Percentiles rank a stretch among this genome's conserved stretches.
phyloP scores from a whole-genome alignment of 2,888 invertebrate genomes.

The Reticulitermes lucifugus region DNA sequence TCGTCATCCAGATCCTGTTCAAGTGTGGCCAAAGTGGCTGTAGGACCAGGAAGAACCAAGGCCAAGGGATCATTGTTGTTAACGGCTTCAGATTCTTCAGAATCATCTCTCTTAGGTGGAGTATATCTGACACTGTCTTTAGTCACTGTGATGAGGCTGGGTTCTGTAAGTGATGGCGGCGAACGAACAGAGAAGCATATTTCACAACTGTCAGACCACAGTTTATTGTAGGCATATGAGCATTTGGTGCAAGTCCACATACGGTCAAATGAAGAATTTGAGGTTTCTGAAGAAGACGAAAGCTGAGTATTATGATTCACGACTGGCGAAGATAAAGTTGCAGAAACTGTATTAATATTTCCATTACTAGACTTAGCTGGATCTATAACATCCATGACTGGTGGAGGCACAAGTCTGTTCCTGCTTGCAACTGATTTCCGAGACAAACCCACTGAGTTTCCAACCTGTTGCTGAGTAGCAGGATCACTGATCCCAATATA shows the following conservation, averaged over 20 bases:
- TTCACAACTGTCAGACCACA: constrained; percentile 84
- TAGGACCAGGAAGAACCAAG: constrained; percentile 51
- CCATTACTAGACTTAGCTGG: constrained; percentile 47
- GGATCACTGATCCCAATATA: constrained; percentile 60
- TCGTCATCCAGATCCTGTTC: constrained; percentile 80
- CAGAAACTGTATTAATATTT: constrained; percentile 30
- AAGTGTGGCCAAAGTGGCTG: constrained; percentile 74
- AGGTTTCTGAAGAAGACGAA: constrained; percentile 46
- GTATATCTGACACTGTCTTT: constrained; percentile 62
- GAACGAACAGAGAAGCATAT: constrained; percentile 79
- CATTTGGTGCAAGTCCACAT: constrained; percentile 93
- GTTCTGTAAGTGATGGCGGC: constrained; percentile 73
- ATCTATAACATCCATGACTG: constrained; percentile 45
- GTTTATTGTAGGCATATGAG: constrained; percentile 88
- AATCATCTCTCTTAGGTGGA: constrained; percentile 59
- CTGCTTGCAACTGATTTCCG: constrained; percentile 31
- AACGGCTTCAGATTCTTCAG: constrained; percentile 40
- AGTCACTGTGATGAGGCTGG: constrained; percentile 78
- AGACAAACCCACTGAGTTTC: constrained; percentile 17
- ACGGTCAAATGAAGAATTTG: constrained; percentile 59
- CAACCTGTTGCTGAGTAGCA: constrained; percentile 33
- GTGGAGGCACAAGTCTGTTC: constrained; percentile 41
- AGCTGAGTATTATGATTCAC: constrained; percentile 38
- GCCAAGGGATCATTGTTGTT: constrained; percentile 50
- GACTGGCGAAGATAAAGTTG: constrained; percentile 36